Evolutionary conservation across 2,113 vertebrate species (phyloP), one percentile per base, ranked within the genome.

Genomic region (Macrotis lagotis): DNA sequence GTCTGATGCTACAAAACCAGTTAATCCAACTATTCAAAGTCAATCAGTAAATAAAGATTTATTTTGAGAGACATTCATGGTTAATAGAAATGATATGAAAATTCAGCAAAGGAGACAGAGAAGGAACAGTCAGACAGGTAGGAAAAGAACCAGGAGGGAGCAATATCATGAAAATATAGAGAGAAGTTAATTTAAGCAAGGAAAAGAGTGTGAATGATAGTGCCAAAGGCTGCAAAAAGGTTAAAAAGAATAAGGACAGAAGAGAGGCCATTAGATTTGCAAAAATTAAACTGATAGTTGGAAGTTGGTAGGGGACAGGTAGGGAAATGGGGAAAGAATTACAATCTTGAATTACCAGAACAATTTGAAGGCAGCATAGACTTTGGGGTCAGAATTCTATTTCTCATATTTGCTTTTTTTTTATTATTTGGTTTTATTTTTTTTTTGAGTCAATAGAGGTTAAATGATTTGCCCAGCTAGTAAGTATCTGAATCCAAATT

Each of bases 1-100:
- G 48, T 0, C 0, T n/a, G 91, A 93, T 51, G 93, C 92, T 8
- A n/a, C 92, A 92, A 93, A 94, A 50, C 93, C 66, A 92, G 49
- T 8, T 96, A 92, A 55, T 90, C 88, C 25, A 22, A 89, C 25
- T 48, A 1, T 44, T 83, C 66, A 83, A 6, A 8, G 66, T 83
- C 16, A 59, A 59, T 59, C 26, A 83, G 37, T 83, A 1, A 44
- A 44, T 19, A 83, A 83, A 31, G 16, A 83, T 44, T 44, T n/a
- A n/a, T n/a, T n/a, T n/a, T 74, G 14, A 3, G 11, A 3, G 55
- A 74, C 12, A 74, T n/a, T 37, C 31, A n/a, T 74, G 3, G 31
- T 74, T 74, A n/a, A 74, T 19, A 74, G 37, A 74, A 6, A n/a
- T n/a, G 31, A n/a, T 37, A n/a, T 37, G 31, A 74, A 74, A 11